A percentile compares a stretch with the other conserved stretches of the same genome.
Evolutionary conservation across 2,113 vertebrate genomes (phyloP).

Genomic region (Carassius gibelio): DNA sequence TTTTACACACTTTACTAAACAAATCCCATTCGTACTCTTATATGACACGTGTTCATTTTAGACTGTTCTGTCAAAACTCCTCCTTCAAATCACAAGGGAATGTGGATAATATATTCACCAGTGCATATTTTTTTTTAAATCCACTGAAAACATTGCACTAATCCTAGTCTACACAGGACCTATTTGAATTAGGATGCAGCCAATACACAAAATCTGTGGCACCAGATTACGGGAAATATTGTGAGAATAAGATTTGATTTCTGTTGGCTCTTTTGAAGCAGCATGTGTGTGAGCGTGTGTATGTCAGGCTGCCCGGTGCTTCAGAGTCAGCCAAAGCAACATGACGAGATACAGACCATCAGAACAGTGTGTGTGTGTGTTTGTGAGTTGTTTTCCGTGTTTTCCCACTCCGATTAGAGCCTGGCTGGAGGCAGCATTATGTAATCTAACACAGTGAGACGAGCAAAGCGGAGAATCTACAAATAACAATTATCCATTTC

Average conservation of each 20-base stretch:
- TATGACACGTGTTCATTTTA: neutral
- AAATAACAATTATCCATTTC: slow-evolving; percentile 38
- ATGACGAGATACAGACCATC: neutral
- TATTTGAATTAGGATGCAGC: neutral
- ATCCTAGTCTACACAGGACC: neutral
- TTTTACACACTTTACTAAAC: neutral
- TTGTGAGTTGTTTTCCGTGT: slow-evolving; percentile 30
- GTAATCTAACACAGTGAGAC: slow-evolving; percentile 57
- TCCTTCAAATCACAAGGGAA: neutral
- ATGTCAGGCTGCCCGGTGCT: neutral
- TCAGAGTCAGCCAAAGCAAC: slow-evolving; percentile 24
- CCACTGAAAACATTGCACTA: neutral
- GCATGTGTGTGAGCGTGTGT: slow-evolving; percentile 6
- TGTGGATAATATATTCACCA: neutral
- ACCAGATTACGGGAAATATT: neutral
- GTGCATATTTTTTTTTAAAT: neutral
- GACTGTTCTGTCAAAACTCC: neutral
- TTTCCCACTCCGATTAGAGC: slow-evolving; percentile 58
- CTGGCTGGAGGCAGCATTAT: slow-evolving; percentile 69
- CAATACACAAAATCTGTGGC: neutral
- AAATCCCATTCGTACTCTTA: neutral
- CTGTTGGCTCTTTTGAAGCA: neutral
- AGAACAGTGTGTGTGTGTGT: neutral
- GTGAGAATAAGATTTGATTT: slow-evolving; percentile 1
- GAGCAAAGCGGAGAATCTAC: slow-evolving; percentile 39